phyloP scores from a whole-genome alignment of 2,888 invertebrate species.

The Euproctis similis region DNA sequence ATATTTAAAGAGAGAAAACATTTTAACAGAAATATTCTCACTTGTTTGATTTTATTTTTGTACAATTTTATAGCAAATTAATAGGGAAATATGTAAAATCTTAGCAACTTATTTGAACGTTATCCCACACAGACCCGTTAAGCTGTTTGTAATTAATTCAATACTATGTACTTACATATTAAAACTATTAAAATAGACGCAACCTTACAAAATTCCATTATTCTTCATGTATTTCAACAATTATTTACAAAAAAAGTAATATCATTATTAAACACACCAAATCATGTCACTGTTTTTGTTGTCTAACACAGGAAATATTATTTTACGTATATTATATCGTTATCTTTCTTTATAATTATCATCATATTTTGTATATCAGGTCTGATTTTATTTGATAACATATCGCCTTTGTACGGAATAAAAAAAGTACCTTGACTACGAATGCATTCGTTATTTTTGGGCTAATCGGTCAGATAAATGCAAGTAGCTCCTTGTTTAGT shows the following conservation, averaged over 20 bases:
- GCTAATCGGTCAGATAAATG: no score
- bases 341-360: slow-evolving; percentile 8
- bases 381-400: slow-evolving; percentile 39
- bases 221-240: background rate
- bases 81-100: no score
- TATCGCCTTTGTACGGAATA: background rate
- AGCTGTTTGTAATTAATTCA: no score
- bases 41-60: no score
- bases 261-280: background rate
- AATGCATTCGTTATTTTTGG: no score
- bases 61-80: no score
- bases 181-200: slow-evolving; percentile 4
- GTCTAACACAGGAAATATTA: slow-evolving; percentile 21
- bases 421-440: slow-evolving; percentile 1
- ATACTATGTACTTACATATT: slow-evolving; percentile 11
- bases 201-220: background rate
- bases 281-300: slow-evolving; percentile 3
- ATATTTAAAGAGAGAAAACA: no score
- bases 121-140: background rate
- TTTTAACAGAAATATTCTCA: no score
- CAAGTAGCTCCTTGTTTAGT: no score
- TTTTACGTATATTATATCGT: slow-evolving; percentile 4
- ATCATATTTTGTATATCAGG: slow-evolving; percentile 25
- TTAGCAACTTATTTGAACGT: no score
- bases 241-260: background rate